Evolutionary conservation across 2,113 vertebrate species (phyloP), one percentile per base, ranked within the genome.

Genomic region (Vidua macroura): DNA sequence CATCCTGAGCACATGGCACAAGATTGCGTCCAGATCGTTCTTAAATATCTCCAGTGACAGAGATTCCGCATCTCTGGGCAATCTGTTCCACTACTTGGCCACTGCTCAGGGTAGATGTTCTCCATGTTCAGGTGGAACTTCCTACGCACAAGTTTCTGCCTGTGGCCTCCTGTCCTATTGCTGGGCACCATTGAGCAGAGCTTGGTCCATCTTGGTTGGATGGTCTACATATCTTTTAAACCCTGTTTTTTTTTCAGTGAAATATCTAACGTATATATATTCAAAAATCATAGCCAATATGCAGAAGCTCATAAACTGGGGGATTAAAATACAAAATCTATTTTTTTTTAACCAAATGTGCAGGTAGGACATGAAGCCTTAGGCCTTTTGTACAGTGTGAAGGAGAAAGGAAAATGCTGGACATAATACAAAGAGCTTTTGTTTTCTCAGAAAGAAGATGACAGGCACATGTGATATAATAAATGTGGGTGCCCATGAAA

Each of bases 121-220:
- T 27, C 17, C 44, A 30, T 44, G 33, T 31, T 43, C 44, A n/a
- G 30, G 35, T 43, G 25, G 37, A 52, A 52, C 20, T 51, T 59
- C 4, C 55, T 41, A 35, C 7, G 9, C 9, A 51, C 8, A 27
- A 4, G 4, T 70, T 60, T 59, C 30, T 70, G 24, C 24, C 31
- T 0, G 0, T 52, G 19, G 28, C 44, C 18, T 59, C 44, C n/a
- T 51, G 35, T 52, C 12, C 20, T 23, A 4, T 16, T 83, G 55
- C 44, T 51, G 15, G 19, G 10, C 19, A 35, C 18, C 53, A 59
- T 18, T 21, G 14, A 49, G n/a, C 35, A 66, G 49, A 35, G 8
- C 43, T 18, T 33, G 46, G 9, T 72, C 25, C 10, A 43, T 35
- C 46, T 44, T 30, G 37, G 37, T 20, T 35, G 66, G 55, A 43